These are phyloP conservation scores for Antechinus stuartii DNA, from an alignment of 2,113 vertebrate genomes.

Conservation along the genomic window DNA sequence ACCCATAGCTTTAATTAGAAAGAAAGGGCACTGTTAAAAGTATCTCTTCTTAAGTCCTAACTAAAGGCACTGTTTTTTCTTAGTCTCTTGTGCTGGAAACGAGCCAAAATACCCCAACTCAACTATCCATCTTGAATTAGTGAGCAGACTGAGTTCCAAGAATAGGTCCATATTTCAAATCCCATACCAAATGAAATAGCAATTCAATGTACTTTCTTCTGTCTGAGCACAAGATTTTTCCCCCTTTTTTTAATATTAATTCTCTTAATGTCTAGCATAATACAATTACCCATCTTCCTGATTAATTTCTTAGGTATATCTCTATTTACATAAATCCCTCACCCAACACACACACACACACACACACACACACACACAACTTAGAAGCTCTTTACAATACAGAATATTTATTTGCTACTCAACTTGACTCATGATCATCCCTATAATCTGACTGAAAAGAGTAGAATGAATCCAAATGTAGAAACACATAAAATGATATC, in stretches of 20 bases:
- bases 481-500: slow-evolving; percentile 29
- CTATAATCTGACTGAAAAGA: slow-evolving; percentile 22
- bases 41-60: slow-evolving; percentile 39
- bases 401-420: neutral
- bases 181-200: slow-evolving; percentile 66
- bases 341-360: neutral
- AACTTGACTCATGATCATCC: slow-evolving; percentile 27
- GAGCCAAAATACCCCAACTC: slow-evolving; percentile 39
- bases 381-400: slow-evolving; percentile 15
- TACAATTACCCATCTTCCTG: slow-evolving; percentile 51
- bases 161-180: slow-evolving; percentile 55
- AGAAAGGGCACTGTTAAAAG: slow-evolving; percentile 15
- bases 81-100: slow-evolving; percentile 11
- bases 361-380: neutral
- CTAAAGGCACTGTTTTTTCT: slow-evolving; percentile 33
- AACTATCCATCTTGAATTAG: neutral
- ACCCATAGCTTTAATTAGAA: slow-evolving; percentile 44
- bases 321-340: neutral
- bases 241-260: no score
- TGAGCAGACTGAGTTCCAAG: slow-evolving; percentile 47
- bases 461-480: neutral
- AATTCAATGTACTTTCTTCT: slow-evolving; percentile 60
- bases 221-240: slow-evolving; percentile 20
- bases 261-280: slow-evolving; percentile 55
- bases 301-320: slow-evolving; percentile 42